Base-by-base conservation (phyloP, 2,888 invertebrate genomes). In the Malacosoma neustria region DNA sequence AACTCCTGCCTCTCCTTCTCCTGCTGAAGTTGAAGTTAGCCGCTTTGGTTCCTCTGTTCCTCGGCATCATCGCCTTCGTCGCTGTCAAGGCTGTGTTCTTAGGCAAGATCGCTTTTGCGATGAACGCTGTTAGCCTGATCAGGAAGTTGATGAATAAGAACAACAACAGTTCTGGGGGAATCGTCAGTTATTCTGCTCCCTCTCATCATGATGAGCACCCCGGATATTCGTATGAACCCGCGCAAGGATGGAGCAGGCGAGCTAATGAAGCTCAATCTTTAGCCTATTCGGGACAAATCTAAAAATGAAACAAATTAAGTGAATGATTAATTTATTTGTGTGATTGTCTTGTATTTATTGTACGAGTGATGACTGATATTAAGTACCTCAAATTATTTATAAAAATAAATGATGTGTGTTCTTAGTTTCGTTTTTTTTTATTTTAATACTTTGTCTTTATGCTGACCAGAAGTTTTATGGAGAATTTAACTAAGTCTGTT, bases 41-140 rank as follows among this genome's bases (percentile, higher is more conserved):
- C 12, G 91, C 92, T 9, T 85, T 95, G 38, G 88, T 93, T 48
- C 94, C 94, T 9, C 76, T 95, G 46, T 91, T 91, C 57, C 89
- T 95, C 33, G 95, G 85, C 9, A 74, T 85, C 56, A 89, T 95
- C 49, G 94, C 93, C 32, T 84, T 95, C 42, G 87, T 92, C 34
- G 94, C 95, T 14, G 89, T 95, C 81, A 95, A 95, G 87, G 95
- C 95, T 7, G 87, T 95, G 49, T 87, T 94, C 61, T 87, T 95
- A 48, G 94, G 94, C 59, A 95, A 95, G 86, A 90, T 95, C 49
- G 94, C 94, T n/a, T 88, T 95, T 39, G 88, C 93, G 48, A 88
- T 95, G 67, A 90, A 91, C 39, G 90, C 90, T 14, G 88, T 94
- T 57, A 90, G 90, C 58, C 77, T 84, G 1, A 74, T 87, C 54